Conservation (phyloP, 2,888 invertebrate species). For the Entomobrya multifasciata region DNA sequence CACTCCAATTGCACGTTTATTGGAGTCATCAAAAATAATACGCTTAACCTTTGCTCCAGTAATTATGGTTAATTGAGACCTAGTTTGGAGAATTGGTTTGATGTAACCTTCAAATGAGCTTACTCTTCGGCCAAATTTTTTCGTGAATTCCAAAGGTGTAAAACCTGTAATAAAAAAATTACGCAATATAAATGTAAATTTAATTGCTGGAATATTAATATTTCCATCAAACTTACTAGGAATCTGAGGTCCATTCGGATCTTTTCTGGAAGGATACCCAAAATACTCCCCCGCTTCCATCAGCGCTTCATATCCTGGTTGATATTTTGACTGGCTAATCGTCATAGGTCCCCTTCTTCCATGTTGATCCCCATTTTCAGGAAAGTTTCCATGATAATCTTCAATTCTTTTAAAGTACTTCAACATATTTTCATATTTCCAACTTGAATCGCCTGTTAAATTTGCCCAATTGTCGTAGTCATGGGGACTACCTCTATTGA, state of each 20-base stretch:
- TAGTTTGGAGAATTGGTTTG: slow-evolving; percentile 28
- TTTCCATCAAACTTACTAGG: slow-evolving; percentile 1
- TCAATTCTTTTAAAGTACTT: slow-evolving; percentile 63
- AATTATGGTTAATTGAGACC: slow-evolving; percentile 51
- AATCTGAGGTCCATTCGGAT: slow-evolving; percentile 64
- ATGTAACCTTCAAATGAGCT: slow-evolving; percentile 65
- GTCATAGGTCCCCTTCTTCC: slow-evolving; percentile 40
- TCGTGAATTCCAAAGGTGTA: slow-evolving; percentile 58
- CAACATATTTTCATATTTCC: slow-evolving; percentile 64
- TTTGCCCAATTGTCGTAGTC: slow-evolving; percentile 71
- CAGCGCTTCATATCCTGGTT: slow-evolving; percentile 10
- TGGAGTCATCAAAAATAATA: neutral
- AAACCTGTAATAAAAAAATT: slow-evolving; percentile 58
- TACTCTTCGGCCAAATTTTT: slow-evolving; percentile 52
- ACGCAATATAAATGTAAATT: neutral
- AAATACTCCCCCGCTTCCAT: slow-evolving; percentile 63
- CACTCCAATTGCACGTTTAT: slow-evolving; percentile 12
- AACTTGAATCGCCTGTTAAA: slow-evolving; percentile 51
- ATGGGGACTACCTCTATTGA: slow-evolving; percentile 52
- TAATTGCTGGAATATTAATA: neutral
- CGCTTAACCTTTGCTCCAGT: slow-evolving; percentile 40
- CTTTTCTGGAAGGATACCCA: slow-evolving; percentile 19
- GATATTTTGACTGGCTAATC: slow-evolving; percentile 17
- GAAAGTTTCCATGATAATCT: slow-evolving; percentile 54
- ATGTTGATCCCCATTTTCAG: neutral